Percentiles rank a stretch among this genome's conserved stretches.
These are phyloP conservation scores for Cettia cetti DNA, from an alignment of 2,113 vertebrate genomes.

Conservation along the genomic window DNA sequence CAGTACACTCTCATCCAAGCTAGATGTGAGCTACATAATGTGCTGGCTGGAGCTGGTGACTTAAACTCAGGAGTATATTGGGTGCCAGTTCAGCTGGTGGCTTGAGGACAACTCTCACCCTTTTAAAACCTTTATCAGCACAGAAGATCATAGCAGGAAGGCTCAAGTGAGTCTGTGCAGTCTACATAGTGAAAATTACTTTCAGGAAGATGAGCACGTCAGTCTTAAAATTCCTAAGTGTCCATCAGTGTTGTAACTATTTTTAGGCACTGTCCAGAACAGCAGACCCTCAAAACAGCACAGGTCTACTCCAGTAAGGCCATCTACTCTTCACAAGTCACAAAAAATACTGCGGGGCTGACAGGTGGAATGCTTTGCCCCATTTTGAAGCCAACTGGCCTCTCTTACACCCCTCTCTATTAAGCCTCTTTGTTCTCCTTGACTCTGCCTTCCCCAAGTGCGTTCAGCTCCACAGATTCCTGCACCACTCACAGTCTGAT, in stretches of 20 bases:
- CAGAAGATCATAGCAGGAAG: not conserved
- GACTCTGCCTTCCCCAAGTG: not conserved
- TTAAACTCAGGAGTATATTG: not conserved
- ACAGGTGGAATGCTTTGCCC: not conserved
- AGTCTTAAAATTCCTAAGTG: not conserved
- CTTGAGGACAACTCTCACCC: not conserved
- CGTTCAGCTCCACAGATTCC: not conserved
- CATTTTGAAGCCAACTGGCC: not conserved
- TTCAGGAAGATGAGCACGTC: not conserved
- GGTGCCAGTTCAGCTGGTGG: not conserved
- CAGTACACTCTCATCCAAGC: not conserved
- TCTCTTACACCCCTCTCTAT: not conserved
- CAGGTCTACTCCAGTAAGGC: not conserved
- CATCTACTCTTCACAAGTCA: not conserved
- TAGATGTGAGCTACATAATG: not conserved
- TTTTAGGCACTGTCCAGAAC: not conserved
- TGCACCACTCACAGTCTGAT: fast-evolving
- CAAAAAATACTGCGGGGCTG: not conserved
- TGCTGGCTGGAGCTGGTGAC: not conserved
- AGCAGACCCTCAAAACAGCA: not conserved
- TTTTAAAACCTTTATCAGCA: not conserved
- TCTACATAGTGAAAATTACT: not conserved
- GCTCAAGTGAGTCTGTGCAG: not conserved
- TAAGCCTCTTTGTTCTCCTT: not conserved
- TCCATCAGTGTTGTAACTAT: not conserved